Evolutionary conservation across 2,888 invertebrate species (phyloP), one percentile per base, ranked within the genome.

Genomic region (Clostera curtula): DNA sequence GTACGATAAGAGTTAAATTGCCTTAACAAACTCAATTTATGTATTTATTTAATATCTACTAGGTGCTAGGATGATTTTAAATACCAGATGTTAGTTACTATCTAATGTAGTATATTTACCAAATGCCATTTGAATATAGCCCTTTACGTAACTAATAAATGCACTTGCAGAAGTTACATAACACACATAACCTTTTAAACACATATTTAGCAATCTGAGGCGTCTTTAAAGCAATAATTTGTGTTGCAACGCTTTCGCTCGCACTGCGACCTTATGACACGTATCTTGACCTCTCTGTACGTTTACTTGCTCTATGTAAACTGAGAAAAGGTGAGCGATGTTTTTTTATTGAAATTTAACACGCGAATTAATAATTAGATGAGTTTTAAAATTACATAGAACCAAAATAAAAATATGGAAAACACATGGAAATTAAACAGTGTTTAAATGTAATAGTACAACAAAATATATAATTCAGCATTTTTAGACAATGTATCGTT

Each of bases 171-270:
- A 36, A 8, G 12, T 57, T 57, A 51, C 45, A 44, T 57, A 54
- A 56, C 17, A 25, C 12, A 22, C n/a, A 9, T 43, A 46, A 59
- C 60, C 58, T 58, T 50, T 55, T 50, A 43, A 43, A 31, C 36
- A 32, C 27, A 13, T 32, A 41, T 56, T 46, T 50, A 37, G 56
- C 41, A 57, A 57, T 50, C 25, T 25, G 26, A 22, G 31, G 47
- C 46, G 49, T 51, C 56, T 56, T 49, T 44, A 53, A 54, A 53
- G 51, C 49, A 45, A 46, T 48, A 47, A 49, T 51, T 44, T 38
- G 33, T 58, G 48, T 42, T 36, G 57, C 29, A 58, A 58, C 42
- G 45, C 59, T 57, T 59, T 59, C 59, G 56, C 54, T 32, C 41
- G 40, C 26, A 27, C 19, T 25, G 17, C 38, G 52, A 54, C 52